phyloP scores from a whole-genome alignment of 2,113 vertebrate genomes.

The Dromas ardeola region DNA sequence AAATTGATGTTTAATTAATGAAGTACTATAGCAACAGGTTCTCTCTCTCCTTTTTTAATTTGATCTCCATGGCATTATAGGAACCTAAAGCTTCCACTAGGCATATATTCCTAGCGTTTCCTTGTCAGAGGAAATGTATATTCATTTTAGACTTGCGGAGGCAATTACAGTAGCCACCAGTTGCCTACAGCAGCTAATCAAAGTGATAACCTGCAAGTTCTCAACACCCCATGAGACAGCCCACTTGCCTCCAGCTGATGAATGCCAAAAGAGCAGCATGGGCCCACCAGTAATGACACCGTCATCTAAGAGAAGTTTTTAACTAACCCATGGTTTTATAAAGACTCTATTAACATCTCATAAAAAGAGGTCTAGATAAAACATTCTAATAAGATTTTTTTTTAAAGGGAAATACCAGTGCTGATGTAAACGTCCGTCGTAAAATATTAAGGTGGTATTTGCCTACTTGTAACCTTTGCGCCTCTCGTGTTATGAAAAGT shows the following conservation, averaged over 20 bases:
- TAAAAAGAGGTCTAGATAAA: conserved; percentile 11
- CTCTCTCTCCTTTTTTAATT: conserved; percentile 31
- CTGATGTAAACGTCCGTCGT: not conserved
- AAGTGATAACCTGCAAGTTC: conserved; percentile 46
- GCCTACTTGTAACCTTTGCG: not conserved
- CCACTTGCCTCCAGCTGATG: conserved; percentile 28
- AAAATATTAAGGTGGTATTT: not conserved
- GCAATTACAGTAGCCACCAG: conserved; percentile 48
- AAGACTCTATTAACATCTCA: not conserved
- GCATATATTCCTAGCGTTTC: not conserved
- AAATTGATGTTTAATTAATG: conserved; percentile 57
- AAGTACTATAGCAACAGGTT: conserved; percentile 31
- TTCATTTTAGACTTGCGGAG: conserved; percentile 35
- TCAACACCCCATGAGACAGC: conserved; percentile 14
- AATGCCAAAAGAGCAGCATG: not conserved
- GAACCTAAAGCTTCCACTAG: conserved; percentile 32
- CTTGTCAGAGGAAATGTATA: conserved; percentile 55
- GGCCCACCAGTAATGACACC: conserved; percentile 3
- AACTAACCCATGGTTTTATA: conserved; percentile 5
- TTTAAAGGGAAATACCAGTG: not conserved
- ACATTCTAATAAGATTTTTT: not conserved
- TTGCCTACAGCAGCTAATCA: conserved; percentile 57
- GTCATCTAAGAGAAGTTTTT: not conserved
- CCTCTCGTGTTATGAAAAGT: not conserved
- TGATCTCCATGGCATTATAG: conserved; percentile 48